Base-by-base conservation (phyloP, 2,888 invertebrate species). In the Apomyelois bistriatella region DNA sequence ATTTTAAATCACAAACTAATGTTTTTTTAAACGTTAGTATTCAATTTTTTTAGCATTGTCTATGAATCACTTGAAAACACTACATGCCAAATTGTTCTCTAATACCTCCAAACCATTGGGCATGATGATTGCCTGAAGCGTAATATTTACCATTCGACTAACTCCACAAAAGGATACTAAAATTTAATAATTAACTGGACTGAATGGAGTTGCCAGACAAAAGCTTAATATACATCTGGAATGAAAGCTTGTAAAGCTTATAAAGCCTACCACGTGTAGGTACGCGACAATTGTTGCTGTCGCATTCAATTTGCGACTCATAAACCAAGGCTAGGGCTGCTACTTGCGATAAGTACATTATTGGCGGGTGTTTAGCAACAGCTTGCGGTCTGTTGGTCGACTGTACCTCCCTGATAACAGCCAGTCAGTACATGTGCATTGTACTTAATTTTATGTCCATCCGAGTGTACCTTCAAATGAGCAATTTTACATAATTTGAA, bases 341-440 rank as follows among this genome's bases (percentile, higher is more conserved):
- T 86, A 86, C 74, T 77, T 88, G 58, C 66, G 70, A 65, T 82
- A 78, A 85, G 82, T 81, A 76, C 74, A 64, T 77, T 82, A 84
- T 80, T 78, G 76, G 71, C 58, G 64, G 70, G 76, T 82, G 81
- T 80, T 86, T 83, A 85, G 80, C 65, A 67, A 53, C 54, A 72
- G 78, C 72, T 75, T 81, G 86, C 57, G 84, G 86, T 72, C 72
- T 67, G 62, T 59, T 60, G 62, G 69, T 58, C 70, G 80, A 66
- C 85, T 87, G 88, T 75, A 70, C 63, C 65, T 62, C 58, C 54
- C 66, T 66, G 88, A 88, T 88, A 88, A 83, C 80, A 65, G 61
- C 60, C 61, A 64, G n/a, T n/a, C n/a, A n/a, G n/a, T 58, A 74
- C 62, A 66, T 67, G 81, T 72, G 73, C 72, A 70, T 64, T 62